Conservation (phyloP, 2,888 invertebrate species). For the Eupithecia exiguata region DNA sequence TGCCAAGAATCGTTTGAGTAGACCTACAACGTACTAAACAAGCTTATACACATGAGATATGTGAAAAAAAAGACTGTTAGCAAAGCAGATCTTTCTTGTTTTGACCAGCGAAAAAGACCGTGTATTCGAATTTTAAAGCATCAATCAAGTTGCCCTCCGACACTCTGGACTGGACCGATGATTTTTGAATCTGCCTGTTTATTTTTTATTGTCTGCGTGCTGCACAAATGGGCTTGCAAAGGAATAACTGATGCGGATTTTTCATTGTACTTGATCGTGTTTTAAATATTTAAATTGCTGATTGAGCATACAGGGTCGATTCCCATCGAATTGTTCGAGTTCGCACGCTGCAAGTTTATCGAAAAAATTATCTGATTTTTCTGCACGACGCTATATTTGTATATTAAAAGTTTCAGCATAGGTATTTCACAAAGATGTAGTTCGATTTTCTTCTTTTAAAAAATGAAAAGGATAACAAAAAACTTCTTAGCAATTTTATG, state of each 20-base stretch:
- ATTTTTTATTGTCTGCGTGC: constrained; percentile 46
- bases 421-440: neutral
- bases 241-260: constrained; percentile 24
- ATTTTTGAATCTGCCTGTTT: constrained; percentile 55
- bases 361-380: neutral
- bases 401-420: neutral
- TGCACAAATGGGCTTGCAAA: constrained; percentile 30
- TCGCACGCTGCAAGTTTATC: neutral
- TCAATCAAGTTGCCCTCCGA: constrained; percentile 61
- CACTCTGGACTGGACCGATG: constrained; percentile 50
- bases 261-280: constrained; percentile 20
- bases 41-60: neutral
- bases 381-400: neutral
- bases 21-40: neutral
- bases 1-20: neutral
- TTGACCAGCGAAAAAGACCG: neutral
- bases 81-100: neutral
- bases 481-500: neutral
- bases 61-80: neutral
- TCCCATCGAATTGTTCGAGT: constrained; percentile 3
- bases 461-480: neutral
- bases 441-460: neutral
- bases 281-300: constrained; percentile 18
- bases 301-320: constrained; percentile 8
- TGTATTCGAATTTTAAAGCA: constrained; percentile 52